phyloP scores from a whole-genome alignment of 2,797 vertebrate species.

The Ctenopoma multispine region DNA sequence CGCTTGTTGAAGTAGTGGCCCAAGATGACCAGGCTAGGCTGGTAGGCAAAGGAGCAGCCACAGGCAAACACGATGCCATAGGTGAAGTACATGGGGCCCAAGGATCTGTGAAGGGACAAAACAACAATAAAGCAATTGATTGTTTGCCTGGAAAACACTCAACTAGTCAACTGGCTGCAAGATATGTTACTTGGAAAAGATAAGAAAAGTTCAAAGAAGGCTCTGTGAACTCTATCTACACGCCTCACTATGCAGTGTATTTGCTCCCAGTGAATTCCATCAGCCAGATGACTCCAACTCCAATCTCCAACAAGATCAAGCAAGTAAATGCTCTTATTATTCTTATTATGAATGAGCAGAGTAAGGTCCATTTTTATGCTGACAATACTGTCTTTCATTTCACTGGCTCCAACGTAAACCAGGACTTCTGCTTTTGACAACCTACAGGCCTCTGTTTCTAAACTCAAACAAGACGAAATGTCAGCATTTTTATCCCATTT shows the following conservation, averaged over 20 bases:
- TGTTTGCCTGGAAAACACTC: not conserved
- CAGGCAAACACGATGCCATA: constrained; percentile 94
- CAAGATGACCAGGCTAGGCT: constrained; percentile 96
- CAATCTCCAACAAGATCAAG: not conserved
- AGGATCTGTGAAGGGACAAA: constrained; percentile 79
- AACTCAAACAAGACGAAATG: not conserved
- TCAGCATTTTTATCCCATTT: not conserved
- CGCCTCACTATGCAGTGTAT: not conserved
- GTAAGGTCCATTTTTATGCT: too few relatives aligned
- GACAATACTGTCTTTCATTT: too few relatives aligned
- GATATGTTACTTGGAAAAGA: not conserved
- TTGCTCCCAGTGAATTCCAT: not conserved
- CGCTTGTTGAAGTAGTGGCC: constrained; percentile 98
- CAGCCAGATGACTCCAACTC: not conserved
- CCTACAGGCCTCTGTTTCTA: too few relatives aligned
- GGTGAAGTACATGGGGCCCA: constrained; percentile 93
- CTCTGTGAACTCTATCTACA: not conserved
- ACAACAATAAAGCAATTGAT: not conserved
- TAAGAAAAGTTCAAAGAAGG: not conserved
- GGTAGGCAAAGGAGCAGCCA: constrained; percentile 96
- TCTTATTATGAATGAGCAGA: too few relatives aligned
- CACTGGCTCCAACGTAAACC: not conserved
- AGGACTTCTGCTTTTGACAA: not conserved
- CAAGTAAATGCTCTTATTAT: not conserved
- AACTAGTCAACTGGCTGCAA: not conserved